Conservation (phyloP, 2,797 vertebrate genomes). For the Sebastes itinus region DNA sequence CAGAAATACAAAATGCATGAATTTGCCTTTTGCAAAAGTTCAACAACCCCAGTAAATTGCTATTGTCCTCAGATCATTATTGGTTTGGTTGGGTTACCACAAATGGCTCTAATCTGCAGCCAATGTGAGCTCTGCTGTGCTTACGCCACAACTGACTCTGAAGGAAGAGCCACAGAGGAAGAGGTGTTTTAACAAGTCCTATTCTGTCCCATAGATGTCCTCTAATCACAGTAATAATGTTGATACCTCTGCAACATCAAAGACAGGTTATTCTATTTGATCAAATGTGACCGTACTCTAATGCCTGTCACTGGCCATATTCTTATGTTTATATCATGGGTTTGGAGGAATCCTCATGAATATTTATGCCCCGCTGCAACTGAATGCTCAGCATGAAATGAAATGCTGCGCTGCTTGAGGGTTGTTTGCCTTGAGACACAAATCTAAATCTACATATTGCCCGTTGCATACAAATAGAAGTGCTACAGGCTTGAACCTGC, state of each 20-base stretch:
- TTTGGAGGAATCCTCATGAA: conserved; percentile 74
- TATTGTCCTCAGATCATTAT: conserved; percentile 1
- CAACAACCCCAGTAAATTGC: neutral
- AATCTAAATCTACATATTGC: conserved; percentile 77
- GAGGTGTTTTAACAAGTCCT: conserved; percentile 50
- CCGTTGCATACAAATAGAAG: conserved; percentile 71
- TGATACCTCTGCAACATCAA: conserved; percentile 70
- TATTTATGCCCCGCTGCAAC: conserved; percentile 73
- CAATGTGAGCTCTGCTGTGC: conserved; percentile 20
- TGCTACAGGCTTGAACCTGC: conserved; percentile 54
- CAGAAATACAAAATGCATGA: neutral
- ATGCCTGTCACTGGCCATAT: conserved; percentile 76
- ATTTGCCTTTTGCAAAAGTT: neutral
- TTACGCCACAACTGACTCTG: conserved; percentile 23
- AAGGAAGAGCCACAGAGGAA: conserved; percentile 9
- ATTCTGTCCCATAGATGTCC: conserved; percentile 47
- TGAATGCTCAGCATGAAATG: conserved; percentile 75
- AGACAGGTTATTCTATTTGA: conserved; percentile 77
- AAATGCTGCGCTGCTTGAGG: conserved; percentile 72
- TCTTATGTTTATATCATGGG: conserved; percentile 79
- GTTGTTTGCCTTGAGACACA: conserved; percentile 75
- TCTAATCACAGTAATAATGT: conserved; percentile 70
- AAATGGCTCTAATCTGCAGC: neutral
- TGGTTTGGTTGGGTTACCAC: neutral
- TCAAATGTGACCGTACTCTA: conserved; percentile 72